Evolutionary conservation across 92 coral and sea anemone genomes (phyloP), one percentile per base, ranked within the genome.

Genomic region (Phenganax marumi): DNA sequence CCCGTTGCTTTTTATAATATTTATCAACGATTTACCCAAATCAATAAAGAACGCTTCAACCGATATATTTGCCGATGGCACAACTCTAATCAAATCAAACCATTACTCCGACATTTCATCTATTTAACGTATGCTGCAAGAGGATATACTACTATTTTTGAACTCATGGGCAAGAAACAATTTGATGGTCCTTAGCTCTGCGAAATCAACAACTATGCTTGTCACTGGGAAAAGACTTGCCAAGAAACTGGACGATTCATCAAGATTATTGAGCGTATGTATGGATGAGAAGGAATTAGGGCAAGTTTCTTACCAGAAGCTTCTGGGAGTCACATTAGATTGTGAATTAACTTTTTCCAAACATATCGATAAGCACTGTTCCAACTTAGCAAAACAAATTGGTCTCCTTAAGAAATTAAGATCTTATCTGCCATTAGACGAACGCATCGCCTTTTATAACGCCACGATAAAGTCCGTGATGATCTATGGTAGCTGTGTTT

Each of bases 141-240:
- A 63, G 10, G 70, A 63, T 63, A 7, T 39, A 56, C 63, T 19
- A 56, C 1, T 10, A 10, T 17, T 19, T 39, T 63, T 63, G 26
- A 63, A 63, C 70, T 63, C 70, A 10, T 63, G 70, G 22, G 16
- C 70, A 63, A 63, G 26, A 11, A 63, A 63, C 25, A 18, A 63
- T 39, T 39, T 63, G 70, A 63, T 63, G 70, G 22, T 63, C 70
- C 70, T 63, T 63, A 63, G 70, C 22, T 63, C 70, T 63, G 26
- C 70, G 21, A 63, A 63, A 18, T 18, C 70, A 63, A 63, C 5
- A 63, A 63, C n/a, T 63, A 63, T 18, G 70, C 70, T 63, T 63
- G 22, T 63, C 22, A 63, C 70, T 63, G 70, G 70, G 22, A 63
- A 63, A 63, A 63, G 22, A 39, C n/a, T 18, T 63, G 70, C n/a